Percentiles rank a stretch among this genome's conserved stretches.
Conservation (phyloP, 2,888 invertebrate species). For the Unio pictorum region DNA sequence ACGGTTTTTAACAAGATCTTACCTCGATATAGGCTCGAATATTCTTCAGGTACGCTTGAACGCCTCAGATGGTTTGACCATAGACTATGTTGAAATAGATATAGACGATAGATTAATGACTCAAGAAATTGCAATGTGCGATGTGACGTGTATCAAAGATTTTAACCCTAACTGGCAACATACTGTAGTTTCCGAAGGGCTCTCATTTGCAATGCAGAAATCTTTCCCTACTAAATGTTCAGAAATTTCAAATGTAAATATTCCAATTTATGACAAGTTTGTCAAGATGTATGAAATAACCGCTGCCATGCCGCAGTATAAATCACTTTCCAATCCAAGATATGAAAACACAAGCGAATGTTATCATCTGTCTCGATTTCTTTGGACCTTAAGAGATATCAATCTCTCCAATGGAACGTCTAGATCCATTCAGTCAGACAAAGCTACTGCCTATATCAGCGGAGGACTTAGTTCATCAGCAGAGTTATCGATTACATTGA, state of each 20-base stretch:
- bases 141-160: conserved; percentile 36
- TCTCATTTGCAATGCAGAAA: conserved; percentile 35
- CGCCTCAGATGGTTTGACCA: conserved; percentile 9
- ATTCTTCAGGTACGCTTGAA: conserved; percentile 22
- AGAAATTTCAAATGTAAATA: conserved; percentile 52
- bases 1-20: conserved; percentile 21
- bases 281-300: conserved; percentile 42
- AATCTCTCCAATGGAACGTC: conserved; percentile 5
- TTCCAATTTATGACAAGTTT: conserved; percentile 43
- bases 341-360: conserved; percentile 16
- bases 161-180: conserved; percentile 19
- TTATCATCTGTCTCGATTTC: conserved; percentile 25
- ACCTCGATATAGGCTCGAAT: conserved; percentile 37
- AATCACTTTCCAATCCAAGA: conserved; percentile 37
- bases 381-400: conserved; percentile 1
- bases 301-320: conserved; percentile 41
- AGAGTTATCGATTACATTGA: conserved; percentile 16
- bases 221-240: conserved; percentile 49
- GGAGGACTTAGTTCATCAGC: conserved; percentile 12
- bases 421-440: conserved; percentile 1
- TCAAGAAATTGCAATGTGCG: conserved; percentile 38
- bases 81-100: too few species aligned
- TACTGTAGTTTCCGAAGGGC: conserved; percentile 18
- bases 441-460: conserved; percentile 26
- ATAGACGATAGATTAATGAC: conserved; percentile 12